Base-by-base conservation (phyloP, 1,140 invertebrate species). In the Portunus trituberculatus region DNA sequence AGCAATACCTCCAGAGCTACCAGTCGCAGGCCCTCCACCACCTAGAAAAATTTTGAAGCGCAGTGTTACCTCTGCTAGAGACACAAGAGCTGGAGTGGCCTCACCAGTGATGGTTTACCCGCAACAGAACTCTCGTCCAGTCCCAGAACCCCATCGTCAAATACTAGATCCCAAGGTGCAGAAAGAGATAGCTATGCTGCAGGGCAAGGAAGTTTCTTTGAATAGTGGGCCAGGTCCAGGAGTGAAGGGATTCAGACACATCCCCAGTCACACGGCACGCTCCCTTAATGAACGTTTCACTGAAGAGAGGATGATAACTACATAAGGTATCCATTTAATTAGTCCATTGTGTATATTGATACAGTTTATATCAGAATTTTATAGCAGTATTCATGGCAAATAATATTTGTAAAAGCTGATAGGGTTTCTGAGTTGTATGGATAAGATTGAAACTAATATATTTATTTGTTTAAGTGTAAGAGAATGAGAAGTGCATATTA, bases 251-350 rank as follows among this genome's bases (percentile, higher is more conserved):
- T 92, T 95, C 48, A 86, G 94, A 59, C 94, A 95, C n/a, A 86
- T 95, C 29, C 94, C 94, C 48, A 95, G 84, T 48, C 91, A 95
- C 29, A 95, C 94, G 6, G 59, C 94, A 46, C 91, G 94, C 25
- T 95, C 94, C 14, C 90, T 95, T 14, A 95, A 95, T 93, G 94
- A 95, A 92, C 94, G 94, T 67, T 95, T 95, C 45, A 95, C 94
- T 92, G 91, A 95, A 88, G 94, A 95, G 83, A 45, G 94, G 8
- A 95, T 95, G 91, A 86, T 95, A 32, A 92, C 94, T 29, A 91
- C 46, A 31, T 95, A 92, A 29, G 45, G n/a, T 32, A 59, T 88
- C 25, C 29, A 88, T 16, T 32, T 76, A n/a, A n/a, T 0, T 76
- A 7, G 67, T 91, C 8, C 4, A 76, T 76, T 76, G 10, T 91